These are phyloP conservation scores for Lacerta viridis DNA, from an alignment of 2,797 vertebrate species.

Conservation along the genomic window DNA sequence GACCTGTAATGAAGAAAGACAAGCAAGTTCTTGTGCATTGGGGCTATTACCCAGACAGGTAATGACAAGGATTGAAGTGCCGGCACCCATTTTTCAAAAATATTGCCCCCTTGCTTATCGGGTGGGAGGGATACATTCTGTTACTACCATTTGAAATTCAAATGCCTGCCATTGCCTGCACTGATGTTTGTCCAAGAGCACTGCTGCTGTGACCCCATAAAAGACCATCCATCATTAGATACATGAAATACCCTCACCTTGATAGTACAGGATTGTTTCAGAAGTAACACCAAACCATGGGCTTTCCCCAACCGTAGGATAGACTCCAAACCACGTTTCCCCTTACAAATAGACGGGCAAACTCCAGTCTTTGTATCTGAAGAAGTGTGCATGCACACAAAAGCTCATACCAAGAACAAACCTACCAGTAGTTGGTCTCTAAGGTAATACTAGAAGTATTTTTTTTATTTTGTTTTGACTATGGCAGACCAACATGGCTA, in stretches of 20 bases:
- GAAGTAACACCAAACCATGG: neutral
- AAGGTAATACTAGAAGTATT: no score
- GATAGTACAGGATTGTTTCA: no score
- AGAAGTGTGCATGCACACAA: no score
- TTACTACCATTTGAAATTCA: neutral
- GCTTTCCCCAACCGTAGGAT: neutral
- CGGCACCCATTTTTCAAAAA: neutral
- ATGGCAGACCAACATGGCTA: no score
- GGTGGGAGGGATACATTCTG: neutral
- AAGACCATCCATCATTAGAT: neutral
- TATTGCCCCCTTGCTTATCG: neutral
- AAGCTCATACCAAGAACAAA: no score
- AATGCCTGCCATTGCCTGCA: neutral
- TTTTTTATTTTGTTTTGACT: no score
- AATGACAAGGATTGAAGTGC: conserved; percentile 51
- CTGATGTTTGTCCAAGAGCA: neutral
- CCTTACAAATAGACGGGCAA: neutral
- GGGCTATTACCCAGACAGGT: conserved; percentile 97
- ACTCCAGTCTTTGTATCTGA: neutral
- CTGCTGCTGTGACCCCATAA: neutral
- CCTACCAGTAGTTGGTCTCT: no score
- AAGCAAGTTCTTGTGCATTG: conserved; percentile 97
- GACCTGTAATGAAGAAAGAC: conserved; percentile 95
- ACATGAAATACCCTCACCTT: neutral
- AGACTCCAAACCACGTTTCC: neutral